Evolutionary conservation across 1,140 invertebrate species (phyloP), one percentile per base, ranked within the genome.

Genomic region (Pseudoatta argentina): DNA sequence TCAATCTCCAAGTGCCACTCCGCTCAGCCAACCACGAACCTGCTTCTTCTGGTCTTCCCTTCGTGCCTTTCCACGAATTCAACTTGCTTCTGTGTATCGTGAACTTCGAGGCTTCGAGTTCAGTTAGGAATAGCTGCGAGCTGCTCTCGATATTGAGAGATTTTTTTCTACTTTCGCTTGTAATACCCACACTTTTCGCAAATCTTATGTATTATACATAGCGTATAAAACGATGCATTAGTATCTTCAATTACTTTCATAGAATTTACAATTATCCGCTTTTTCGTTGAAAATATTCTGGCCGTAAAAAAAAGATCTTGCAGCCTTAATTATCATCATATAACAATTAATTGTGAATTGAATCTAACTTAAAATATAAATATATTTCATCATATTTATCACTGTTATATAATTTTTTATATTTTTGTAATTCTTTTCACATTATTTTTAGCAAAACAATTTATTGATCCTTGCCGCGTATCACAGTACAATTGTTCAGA

Each of bases 91-190:
- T 89, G 86, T 89, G 88, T 91, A 89, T 88, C 91, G 88, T 91
- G 88, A 93, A 93, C 92, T 93, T 89, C 89, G 87, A 91, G 85
- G 90, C 89, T 92, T 91, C 86, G 90, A 93, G 86, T 93, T 88
- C 88, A 87, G 63, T 88, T 88, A 92, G 89, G 87, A 86, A 92
- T 86, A 86, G 87, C 87, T 87, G 87, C 73, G 83, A 91, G 85
- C 86, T 75, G 72, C 53, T 71, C 63, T 90, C 83, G 87, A 88
- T 51, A 83, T 7, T 12, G 48, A 53, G 16, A 66, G 12, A 57
- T 21, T 24, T 69, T 73, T 69, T n/a, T 34, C 21, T 0, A 3
- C 12, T 57, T 12, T 66, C 18, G 8, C 34, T 2, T 7, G 4
- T 5, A 12, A 39, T 10, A 21, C 10, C 16, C 14, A 6, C 3